These are phyloP conservation scores for Meloidogyne exigua DNA, from an alignment of 1,140 invertebrate species.

Conservation along the genomic window DNA sequence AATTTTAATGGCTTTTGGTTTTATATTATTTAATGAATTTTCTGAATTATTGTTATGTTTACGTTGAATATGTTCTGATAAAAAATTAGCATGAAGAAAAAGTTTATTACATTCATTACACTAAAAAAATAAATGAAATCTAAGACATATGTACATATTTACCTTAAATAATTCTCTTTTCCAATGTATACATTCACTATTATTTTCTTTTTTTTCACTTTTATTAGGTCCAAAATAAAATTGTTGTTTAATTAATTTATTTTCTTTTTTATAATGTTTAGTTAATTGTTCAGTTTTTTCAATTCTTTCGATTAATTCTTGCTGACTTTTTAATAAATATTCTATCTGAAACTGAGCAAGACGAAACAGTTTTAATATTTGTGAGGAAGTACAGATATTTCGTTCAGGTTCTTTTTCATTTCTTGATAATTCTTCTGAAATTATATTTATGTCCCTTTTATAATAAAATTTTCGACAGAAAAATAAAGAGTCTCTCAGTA, in stretches of 20 bases:
- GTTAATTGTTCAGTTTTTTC: constrained; percentile 11
- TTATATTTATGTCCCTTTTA: no score
- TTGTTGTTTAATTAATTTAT: background rate
- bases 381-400: constrained; percentile 6
- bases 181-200: constrained; percentile 1
- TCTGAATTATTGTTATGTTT: constrained; percentile 27
- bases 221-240: constrained; percentile 3
- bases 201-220: background rate
- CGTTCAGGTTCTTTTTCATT: background rate
- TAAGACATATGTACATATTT: background rate
- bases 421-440: background rate
- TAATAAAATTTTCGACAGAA: no score
- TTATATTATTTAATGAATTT: background rate
- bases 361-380: constrained; percentile 34
- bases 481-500: no score
- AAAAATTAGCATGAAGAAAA: constrained; percentile 34
- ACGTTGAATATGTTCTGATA: constrained; percentile 37
- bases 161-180: constrained; percentile 28
- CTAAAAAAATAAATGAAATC: constrained; percentile 16
- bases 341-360: constrained; percentile 29
- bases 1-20: background rate
- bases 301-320: constrained; percentile 26
- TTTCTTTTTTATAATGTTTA: constrained; percentile 1
- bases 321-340: constrained; percentile 32
- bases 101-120: constrained; percentile 33